phyloP scores from a whole-genome alignment of 2,113 vertebrate species.

The Ploceus nigricollis region DNA sequence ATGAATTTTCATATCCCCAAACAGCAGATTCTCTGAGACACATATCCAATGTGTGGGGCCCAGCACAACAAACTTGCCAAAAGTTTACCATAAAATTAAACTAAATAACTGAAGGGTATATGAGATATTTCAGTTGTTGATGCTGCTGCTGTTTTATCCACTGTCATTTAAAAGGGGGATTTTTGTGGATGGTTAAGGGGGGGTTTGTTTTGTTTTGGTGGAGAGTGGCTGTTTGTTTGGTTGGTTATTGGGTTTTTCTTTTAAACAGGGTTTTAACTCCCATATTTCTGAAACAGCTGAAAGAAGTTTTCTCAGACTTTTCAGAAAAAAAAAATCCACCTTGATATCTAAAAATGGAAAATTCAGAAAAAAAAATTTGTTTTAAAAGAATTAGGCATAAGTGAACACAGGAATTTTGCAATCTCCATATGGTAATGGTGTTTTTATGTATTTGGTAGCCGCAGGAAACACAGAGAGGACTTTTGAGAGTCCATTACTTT shows the following conservation, averaged over 20 bases:
- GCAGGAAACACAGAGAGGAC: not conserved
- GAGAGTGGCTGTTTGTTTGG: not conserved
- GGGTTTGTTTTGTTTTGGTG: not conserved
- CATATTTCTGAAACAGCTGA: not conserved
- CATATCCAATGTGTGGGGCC: not conserved
- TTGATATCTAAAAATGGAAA: not conserved
- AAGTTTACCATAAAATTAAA: not conserved
- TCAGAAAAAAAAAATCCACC: not conserved
- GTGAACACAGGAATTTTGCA: not conserved
- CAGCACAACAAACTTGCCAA: not conserved
- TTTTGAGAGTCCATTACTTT: not conserved
- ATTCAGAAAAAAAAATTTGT: not conserved
- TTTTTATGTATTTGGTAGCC: not conserved
- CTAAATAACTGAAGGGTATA: not conserved
- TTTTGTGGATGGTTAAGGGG: not conserved
- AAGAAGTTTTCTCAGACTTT: not conserved
- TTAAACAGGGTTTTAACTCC: not conserved
- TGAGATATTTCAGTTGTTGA: not conserved
- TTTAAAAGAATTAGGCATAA: not conserved
- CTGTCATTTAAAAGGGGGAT: not conserved
- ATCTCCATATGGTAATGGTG: not conserved
- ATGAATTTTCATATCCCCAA: not conserved
- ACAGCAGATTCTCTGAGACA: not conserved
- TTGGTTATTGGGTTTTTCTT: not conserved
- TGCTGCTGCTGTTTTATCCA: not conserved